A percentile compares a stretch with the other conserved stretches of the same genome.
These are phyloP conservation scores for Ginglymostoma cirratum DNA, from an alignment of 2,113 vertebrate genomes.

Conservation along the genomic window DNA sequence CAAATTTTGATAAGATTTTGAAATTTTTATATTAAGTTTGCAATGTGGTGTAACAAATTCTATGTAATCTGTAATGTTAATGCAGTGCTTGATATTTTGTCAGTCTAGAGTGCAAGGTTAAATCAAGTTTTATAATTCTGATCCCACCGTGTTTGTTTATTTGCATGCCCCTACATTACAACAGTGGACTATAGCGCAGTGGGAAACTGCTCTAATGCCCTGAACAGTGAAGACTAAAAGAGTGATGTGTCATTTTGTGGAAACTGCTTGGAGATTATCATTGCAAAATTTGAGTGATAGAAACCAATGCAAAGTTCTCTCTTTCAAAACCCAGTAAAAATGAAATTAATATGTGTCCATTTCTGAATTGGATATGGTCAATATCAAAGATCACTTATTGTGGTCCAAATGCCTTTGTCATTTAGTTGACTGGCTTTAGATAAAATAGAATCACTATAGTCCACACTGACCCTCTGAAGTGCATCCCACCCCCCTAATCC, in stretches of 20 bases:
- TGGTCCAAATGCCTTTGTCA: neutral
- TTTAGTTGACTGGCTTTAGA: too few relatives aligned
- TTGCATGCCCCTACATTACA: neutral
- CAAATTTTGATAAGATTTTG: constrained; percentile 4
- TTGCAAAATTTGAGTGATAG: neutral
- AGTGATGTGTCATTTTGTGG: neutral
- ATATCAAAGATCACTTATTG: neutral
- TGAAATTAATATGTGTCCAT: neutral
- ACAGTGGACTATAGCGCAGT: neutral
- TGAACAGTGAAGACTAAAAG: neutral
- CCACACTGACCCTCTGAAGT: too few relatives aligned
- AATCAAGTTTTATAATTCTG: neutral
- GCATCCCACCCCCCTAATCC: too few relatives aligned
- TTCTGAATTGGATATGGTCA: neutral
- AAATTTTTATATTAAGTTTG: neutral
- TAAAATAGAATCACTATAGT: too few relatives aligned
- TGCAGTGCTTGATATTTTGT: neutral
- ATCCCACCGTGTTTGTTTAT: too few relatives aligned
- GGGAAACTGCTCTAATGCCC: neutral
- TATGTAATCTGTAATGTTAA: neutral
- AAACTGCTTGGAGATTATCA: neutral
- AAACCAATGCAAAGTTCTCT: neutral
- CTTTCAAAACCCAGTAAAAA: neutral
- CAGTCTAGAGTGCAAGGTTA: neutral
- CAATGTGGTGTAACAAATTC: neutral